Evolutionary conservation across 2,888 invertebrate genomes (phyloP).

Genomic region (Masnerella sp.): DNA sequence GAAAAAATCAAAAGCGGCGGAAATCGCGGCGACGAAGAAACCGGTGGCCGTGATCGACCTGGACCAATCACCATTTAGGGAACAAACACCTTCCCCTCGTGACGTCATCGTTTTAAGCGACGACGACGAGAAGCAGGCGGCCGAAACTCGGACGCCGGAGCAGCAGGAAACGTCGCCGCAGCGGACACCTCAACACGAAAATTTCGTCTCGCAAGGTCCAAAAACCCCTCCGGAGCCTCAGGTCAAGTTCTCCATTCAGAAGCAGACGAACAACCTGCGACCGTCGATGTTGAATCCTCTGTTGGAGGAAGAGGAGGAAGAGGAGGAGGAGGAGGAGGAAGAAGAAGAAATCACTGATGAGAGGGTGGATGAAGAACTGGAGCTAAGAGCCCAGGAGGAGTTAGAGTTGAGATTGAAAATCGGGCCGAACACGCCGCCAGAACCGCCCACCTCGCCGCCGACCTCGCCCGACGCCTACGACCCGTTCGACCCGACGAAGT

Average conservation of each 20-base stretch:
- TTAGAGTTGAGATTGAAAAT: conserved; percentile 73
- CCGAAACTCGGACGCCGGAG: conserved; percentile 66
- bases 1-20: conserved; percentile 75
- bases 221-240: conserved; percentile 87
- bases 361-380: conserved; percentile 74
- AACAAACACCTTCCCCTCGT: conserved; percentile 88
- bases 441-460: conserved; percentile 83
- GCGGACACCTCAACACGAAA: conserved; percentile 70
- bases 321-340: conserved; percentile 76
- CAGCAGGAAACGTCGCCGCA: conserved; percentile 67
- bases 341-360: conserved; percentile 70
- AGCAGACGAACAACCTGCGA: conserved; percentile 71
- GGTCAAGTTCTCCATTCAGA: conserved; percentile 82
- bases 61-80: conserved; percentile 90
- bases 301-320: conserved; percentile 79
- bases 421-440: conserved; percentile 87
- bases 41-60: conserved; percentile 92
- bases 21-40: conserved; percentile 81
- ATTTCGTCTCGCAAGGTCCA: conserved; percentile 80
- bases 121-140: conserved; percentile 81
- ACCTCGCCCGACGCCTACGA: conserved; percentile 91
- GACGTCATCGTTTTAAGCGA: conserved; percentile 91
- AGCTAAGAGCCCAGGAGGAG: conserved; percentile 75
- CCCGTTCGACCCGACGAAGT: conserved; percentile 94
- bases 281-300: conserved; percentile 80